A percentile compares a stretch with the other conserved stretches of the same genome.
Evolutionary conservation across 2,113 vertebrate species (phyloP).

Genomic region (Grammomys dolichurus): DNA sequence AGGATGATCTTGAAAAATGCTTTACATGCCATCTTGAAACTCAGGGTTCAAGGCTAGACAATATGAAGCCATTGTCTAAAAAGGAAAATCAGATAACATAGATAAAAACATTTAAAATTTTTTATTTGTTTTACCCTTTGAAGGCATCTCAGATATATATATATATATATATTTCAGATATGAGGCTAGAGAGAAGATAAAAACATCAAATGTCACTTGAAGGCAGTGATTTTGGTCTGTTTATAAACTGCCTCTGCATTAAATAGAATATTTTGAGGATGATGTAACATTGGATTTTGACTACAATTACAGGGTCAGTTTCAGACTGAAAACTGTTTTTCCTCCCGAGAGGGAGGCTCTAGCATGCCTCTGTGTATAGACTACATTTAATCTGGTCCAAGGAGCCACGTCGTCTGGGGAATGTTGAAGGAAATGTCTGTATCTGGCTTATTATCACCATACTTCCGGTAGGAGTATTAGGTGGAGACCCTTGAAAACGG

Average conservation of each 20-base stretch:
- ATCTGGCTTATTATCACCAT: conserved; percentile 74
- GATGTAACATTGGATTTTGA: conserved; percentile 76
- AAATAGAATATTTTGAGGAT: conserved; percentile 66
- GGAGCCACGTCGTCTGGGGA: conserved; percentile 77
- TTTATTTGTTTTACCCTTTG: conserved; percentile 60
- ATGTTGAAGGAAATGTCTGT: conserved; percentile 74
- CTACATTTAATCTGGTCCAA: conserved; percentile 77
- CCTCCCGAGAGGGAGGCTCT: conserved; percentile 65
- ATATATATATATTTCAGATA: not conserved
- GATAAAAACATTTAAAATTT: conserved; percentile 61
- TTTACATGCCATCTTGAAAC: conserved; percentile 19
- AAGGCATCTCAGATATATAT: not conserved
- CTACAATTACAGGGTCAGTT: conserved; percentile 67
- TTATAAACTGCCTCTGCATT: conserved; percentile 34
- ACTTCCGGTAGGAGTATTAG: conserved; percentile 58
- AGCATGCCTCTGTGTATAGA: conserved; percentile 56
- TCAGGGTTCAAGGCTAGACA: conserved; percentile 37
- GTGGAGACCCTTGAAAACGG: conserved; percentile 69
- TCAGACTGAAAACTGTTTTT: conserved; percentile 67
- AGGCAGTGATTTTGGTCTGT: not conserved
- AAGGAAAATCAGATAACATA: conserved; percentile 56
- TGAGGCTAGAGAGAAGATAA: not conserved
- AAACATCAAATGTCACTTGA: conserved; percentile 42
- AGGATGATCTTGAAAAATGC: conserved; percentile 22
- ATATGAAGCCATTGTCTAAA: conserved; percentile 45